Conservation (phyloP, 2,888 invertebrate genomes). For the Pachymerium ferrugineum region DNA sequence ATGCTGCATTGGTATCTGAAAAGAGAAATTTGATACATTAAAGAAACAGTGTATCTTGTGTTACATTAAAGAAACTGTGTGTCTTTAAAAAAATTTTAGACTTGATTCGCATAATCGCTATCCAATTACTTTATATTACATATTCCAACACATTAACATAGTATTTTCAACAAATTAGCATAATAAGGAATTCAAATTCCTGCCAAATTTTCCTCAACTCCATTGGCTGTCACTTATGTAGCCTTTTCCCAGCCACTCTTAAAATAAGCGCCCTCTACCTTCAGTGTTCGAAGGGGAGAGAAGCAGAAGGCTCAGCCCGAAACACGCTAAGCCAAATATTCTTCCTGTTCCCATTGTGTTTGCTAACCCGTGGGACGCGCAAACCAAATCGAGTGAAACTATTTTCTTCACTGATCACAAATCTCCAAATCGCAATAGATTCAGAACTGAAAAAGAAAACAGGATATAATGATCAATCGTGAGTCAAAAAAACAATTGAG, state of each 20-base stretch:
- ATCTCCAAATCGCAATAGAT: not conserved
- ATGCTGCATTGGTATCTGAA: not conserved
- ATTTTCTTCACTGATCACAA: not conserved
- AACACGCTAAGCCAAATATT: not conserved
- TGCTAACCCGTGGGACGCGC: not conserved
- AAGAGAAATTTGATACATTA: not conserved
- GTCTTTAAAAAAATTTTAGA: no score
- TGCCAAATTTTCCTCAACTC: not conserved
- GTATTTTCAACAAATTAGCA: no score
- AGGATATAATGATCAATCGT: not conserved
- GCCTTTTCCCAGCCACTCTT: not conserved
- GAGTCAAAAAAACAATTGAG: not conserved
- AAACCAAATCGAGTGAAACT: not conserved
- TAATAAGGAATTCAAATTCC: not conserved
- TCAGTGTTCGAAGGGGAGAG: not conserved
- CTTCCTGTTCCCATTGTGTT: not conserved
- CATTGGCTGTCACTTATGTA: not conserved
- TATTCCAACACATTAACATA: no score
- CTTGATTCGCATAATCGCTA: no score
- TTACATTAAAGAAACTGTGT: no score
- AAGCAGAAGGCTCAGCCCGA: not conserved
- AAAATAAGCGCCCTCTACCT: not conserved
- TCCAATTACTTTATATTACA: no score
- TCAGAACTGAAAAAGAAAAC: not conserved
- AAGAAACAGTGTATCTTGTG: no score